These are phyloP conservation scores for Megaceryle torquata DNA, from an alignment of 2,113 vertebrate species.

Conservation along the genomic window DNA sequence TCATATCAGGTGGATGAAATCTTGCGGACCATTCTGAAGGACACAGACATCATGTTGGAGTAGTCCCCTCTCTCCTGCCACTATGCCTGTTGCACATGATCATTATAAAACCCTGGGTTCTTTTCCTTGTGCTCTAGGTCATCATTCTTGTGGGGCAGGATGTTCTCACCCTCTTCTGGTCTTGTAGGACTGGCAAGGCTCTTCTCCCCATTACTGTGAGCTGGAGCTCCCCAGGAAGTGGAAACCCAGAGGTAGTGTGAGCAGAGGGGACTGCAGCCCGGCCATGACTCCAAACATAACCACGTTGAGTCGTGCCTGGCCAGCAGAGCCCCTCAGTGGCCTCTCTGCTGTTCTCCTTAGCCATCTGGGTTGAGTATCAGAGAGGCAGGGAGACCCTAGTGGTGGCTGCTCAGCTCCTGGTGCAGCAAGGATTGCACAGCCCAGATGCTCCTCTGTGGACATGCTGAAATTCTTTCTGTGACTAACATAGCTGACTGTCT, in stretches of 20 bases:
- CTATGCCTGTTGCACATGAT: not conserved
- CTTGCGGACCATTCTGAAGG: conserved; percentile 82
- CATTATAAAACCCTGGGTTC: not conserved
- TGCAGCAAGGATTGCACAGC: not conserved
- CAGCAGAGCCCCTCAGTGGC: accelerated
- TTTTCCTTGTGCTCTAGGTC: not conserved
- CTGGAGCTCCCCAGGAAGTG: not conserved
- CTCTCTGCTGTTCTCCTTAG: not conserved
- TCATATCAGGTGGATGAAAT: conserved; percentile 79
- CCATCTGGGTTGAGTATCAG: not conserved
- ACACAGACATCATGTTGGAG: conserved; percentile 72
- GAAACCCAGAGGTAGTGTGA: not conserved
- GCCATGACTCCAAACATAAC: not conserved
- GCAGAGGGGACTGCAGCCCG: not conserved
- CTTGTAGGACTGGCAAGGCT: not conserved
- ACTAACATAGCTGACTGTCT: not conserved
- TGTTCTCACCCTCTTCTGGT: not conserved
- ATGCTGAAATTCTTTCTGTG: not conserved
- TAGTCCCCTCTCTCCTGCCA: not conserved
- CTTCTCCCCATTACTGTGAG: not conserved
- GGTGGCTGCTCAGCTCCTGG: not conserved
- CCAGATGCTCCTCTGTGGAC: not conserved
- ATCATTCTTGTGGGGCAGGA: not conserved
- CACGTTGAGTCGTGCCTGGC: not conserved
- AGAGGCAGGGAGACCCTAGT: not conserved